These are phyloP conservation scores for Uria lomvia DNA, from an alignment of 2,113 vertebrate species.

Conservation along the genomic window DNA sequence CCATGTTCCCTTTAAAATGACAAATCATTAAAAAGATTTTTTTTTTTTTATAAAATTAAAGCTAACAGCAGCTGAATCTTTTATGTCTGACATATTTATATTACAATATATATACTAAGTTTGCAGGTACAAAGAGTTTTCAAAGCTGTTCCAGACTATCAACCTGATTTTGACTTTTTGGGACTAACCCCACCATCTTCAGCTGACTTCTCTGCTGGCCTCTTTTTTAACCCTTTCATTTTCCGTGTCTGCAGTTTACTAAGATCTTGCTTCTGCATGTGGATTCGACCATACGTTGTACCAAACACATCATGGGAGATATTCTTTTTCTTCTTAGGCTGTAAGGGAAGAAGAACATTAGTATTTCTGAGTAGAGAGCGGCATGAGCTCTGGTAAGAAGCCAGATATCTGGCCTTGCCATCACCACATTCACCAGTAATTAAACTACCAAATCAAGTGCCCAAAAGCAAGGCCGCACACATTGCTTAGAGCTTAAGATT, in stretches of 20 bases:
- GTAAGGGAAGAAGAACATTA: constrained; percentile 27
- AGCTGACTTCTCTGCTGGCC: constrained; percentile 67
- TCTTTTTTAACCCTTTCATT: constrained; percentile 93
- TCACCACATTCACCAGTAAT: not conserved
- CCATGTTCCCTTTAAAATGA: not conserved
- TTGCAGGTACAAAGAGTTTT: not conserved
- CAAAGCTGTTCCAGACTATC: not conserved
- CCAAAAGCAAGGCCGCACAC: not conserved
- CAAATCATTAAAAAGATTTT: not conserved
- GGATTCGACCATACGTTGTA: constrained; percentile 88
- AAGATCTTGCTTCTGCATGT: constrained; percentile 97
- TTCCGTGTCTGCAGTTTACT: constrained; percentile 90
- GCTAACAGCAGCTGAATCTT: not conserved
- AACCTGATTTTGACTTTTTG: constrained; percentile 76
- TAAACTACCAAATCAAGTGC: not conserved
- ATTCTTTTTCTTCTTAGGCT: constrained; percentile 97
- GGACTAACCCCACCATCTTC: constrained; percentile 37
- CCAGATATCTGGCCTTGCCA: not conserved
- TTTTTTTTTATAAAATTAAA: not conserved
- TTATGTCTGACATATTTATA: not conserved
- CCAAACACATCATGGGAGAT: constrained; percentile 91
- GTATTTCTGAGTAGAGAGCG: not conserved
- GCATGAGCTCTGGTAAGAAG: not conserved
- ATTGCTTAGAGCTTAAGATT: not conserved
- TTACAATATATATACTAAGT: not conserved